Conservation (phyloP, 1,140 invertebrate genomes). For the Teleopsis dalmanni region DNA sequence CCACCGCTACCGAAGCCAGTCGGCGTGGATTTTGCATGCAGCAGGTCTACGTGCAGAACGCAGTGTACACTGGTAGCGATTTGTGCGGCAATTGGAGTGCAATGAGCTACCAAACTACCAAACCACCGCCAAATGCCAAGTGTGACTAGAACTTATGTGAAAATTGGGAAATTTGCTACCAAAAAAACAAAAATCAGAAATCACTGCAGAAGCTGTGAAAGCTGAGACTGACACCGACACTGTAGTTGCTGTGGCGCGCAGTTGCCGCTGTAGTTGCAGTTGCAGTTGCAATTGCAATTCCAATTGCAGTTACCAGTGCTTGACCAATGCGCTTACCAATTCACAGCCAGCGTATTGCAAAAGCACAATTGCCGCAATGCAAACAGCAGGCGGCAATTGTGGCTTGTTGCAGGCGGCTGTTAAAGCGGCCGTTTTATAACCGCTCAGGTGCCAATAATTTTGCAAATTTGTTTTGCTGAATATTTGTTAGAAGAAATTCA, state of each 20-base stretch:
- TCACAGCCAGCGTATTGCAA: too few relatives aligned
- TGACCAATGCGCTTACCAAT: too few relatives aligned
- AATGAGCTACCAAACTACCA: background rate
- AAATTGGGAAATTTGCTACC: constrained; percentile 8
- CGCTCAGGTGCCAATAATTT: constrained; percentile 8
- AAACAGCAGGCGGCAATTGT: background rate
- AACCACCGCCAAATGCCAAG: background rate
- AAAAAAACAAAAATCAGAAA: background rate
- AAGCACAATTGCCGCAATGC: background rate
- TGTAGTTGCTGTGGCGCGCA: background rate
- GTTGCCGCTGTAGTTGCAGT: constrained; percentile 3
- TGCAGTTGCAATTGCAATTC: too few relatives aligned
- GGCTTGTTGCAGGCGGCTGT: background rate
- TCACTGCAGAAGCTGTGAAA: constrained; percentile 14
- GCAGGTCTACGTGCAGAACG: too few relatives aligned
- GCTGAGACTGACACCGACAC: constrained; percentile 2
- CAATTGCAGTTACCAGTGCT: too few relatives aligned
- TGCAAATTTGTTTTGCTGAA: constrained; percentile 7
- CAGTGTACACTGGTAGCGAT: too few relatives aligned
- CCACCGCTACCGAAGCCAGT: too few relatives aligned
- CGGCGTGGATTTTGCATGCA: too few relatives aligned
- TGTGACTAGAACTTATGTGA: constrained; percentile 11
- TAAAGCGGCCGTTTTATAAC: constrained; percentile 4
- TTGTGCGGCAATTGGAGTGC: too few relatives aligned
- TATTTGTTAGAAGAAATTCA: too few relatives aligned